Evolutionary conservation across 2,888 invertebrate genomes (phyloP).

Genomic region (Cephus spinipes): DNA sequence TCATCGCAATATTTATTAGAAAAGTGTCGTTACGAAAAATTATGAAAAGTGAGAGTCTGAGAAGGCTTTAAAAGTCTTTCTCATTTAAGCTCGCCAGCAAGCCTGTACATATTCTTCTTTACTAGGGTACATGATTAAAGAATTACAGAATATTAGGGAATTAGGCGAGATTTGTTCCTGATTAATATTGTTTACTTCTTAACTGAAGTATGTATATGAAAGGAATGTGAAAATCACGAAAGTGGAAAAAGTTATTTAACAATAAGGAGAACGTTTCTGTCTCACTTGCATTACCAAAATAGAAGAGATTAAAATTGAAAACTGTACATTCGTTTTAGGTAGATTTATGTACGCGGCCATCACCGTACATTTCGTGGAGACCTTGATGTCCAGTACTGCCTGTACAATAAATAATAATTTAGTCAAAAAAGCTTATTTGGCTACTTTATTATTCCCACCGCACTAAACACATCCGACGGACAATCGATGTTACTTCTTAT

Average conservation of each 20-base stretch:
- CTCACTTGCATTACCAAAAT: background rate
- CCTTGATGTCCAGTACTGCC: background rate
- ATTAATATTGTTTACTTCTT: background rate
- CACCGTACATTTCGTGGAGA: background rate
- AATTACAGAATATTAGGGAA: background rate
- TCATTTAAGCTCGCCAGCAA: background rate
- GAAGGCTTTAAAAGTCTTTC: background rate
- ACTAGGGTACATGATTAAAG: background rate
- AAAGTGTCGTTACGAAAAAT: background rate
- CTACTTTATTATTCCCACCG: conserved; percentile 16
- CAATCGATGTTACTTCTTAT: background rate
- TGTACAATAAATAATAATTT: conserved; percentile 17
- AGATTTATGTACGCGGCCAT: background rate
- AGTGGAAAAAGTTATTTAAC: background rate
- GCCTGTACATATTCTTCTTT: background rate
- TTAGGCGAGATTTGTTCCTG: background rate
- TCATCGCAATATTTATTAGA: background rate
- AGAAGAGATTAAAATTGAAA: background rate
- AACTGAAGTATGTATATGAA: background rate
- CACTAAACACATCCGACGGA: conserved; percentile 2
- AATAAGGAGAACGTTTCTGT: background rate
- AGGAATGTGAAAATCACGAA: background rate
- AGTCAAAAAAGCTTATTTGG: conserved; percentile 21
- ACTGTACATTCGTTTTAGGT: background rate
- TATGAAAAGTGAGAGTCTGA: background rate